These are phyloP conservation scores for Phalacrocorax pelagicus DNA, from an alignment of 2,113 vertebrate genomes.

Conservation along the genomic window DNA sequence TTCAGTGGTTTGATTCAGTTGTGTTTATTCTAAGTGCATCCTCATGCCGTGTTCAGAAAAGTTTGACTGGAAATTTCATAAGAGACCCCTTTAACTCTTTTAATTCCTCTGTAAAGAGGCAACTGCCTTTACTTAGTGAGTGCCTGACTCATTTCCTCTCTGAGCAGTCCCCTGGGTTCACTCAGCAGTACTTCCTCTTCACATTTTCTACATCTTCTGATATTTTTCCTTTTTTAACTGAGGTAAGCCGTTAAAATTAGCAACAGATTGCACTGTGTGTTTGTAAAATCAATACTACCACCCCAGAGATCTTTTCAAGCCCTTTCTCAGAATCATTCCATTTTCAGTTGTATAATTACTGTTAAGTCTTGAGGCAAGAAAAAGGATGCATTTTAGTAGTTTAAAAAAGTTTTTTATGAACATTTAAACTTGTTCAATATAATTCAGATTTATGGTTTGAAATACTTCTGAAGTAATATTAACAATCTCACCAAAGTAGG, in stretches of 20 bases:
- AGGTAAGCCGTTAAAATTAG: conserved; percentile 23
- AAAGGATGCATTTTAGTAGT: not conserved
- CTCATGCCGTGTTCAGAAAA: not conserved
- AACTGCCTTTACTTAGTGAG: conserved; percentile 33
- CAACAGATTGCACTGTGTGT: not conserved
- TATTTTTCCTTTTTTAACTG: conserved; percentile 30
- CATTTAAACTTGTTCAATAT: not conserved
- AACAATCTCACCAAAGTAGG: not conserved
- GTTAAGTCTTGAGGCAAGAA: not conserved
- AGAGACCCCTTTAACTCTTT: conserved; percentile 42
- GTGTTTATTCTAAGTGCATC: not conserved
- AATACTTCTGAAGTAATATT: not conserved
- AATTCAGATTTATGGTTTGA: not conserved
- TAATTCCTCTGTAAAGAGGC: conserved; percentile 35
- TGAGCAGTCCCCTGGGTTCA: conserved; percentile 15
- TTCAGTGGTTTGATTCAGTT: not conserved
- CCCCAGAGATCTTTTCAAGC: not conserved
- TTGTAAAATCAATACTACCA: not conserved
- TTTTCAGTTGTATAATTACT: not conserved
- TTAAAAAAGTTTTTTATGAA: not conserved
- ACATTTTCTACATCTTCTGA: conserved; percentile 39
- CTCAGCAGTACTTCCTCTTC: conserved; percentile 56
- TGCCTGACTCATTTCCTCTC: conserved; percentile 63
- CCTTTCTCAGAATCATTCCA: not conserved
- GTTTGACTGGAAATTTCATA: not conserved